These are phyloP conservation scores for Patagioenas fasciata DNA, from an alignment of 2,113 vertebrate genomes.

Conservation along the genomic window DNA sequence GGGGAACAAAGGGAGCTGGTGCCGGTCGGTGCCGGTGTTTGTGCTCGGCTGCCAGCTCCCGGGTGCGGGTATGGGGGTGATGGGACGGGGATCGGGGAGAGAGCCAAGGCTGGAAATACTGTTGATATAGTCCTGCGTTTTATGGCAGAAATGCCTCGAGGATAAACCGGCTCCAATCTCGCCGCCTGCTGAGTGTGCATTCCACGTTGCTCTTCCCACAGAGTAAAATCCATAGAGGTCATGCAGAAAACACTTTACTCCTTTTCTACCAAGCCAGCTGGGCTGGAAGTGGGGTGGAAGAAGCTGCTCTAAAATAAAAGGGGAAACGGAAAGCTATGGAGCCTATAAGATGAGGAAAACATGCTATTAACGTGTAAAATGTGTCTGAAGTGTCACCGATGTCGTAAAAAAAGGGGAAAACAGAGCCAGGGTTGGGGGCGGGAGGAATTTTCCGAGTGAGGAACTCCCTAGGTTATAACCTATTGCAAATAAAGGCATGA, in stretches of 20 bases:
- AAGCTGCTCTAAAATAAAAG: not conserved
- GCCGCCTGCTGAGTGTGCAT: conserved; percentile 52
- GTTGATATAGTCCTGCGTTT: not conserved
- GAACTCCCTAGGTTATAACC: conserved; percentile 46
- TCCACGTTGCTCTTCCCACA: conserved; percentile 43
- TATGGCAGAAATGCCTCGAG: conserved; percentile 57
- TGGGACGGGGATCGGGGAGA: not conserved
- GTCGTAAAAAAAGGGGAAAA: conserved; percentile 17
- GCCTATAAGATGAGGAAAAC: conserved; percentile 33
- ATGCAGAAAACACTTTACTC: conserved; percentile 58
- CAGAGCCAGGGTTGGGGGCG: not conserved
- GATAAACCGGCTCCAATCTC: not conserved
- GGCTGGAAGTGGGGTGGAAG: conserved; percentile 9
- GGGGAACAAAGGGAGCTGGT: conserved; percentile 77
- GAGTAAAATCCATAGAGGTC: conserved; percentile 74
- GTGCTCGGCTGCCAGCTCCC: not conserved
- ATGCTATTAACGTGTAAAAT: conserved; percentile 25
- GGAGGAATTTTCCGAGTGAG: conserved; percentile 25
- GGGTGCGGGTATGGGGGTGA: not conserved
- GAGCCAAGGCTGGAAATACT: not conserved
- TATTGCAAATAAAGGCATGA: not conserved
- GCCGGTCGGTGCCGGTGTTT: conserved; percentile 51
- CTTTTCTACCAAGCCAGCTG: not conserved
- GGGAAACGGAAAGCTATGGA: conserved; percentile 4
- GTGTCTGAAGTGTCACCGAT: conserved; percentile 1